A percentile compares a stretch with the other conserved stretches of the same genome.
Conservation (phyloP, 2,113 vertebrate genomes). For the Corydoras sp. region DNA sequence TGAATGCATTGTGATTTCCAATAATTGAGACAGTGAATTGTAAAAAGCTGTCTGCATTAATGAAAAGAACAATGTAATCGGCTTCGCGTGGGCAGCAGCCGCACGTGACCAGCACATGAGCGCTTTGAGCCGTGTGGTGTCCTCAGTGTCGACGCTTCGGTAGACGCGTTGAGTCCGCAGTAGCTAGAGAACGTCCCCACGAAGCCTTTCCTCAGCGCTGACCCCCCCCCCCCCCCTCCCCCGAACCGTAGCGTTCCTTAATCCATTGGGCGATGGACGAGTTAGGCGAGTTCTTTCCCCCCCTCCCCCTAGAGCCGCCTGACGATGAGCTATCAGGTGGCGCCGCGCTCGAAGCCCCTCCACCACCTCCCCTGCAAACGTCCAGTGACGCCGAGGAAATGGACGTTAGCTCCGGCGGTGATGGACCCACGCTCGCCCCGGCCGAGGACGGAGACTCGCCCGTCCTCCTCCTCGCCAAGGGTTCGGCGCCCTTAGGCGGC, state of each 20-base stretch:
- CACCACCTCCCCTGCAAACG: constrained; percentile 99
- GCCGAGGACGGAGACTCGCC: constrained; percentile 78
- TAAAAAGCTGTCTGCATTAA: constrained; percentile 99
- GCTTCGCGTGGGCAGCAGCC: constrained; percentile 95
- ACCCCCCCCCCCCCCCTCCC: too few relatives aligned
- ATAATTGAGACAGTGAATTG: constrained; percentile 99
- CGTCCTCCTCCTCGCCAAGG: constrained; percentile 81
- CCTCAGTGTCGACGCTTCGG: constrained; percentile 72
- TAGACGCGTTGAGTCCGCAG: constrained; percentile 5
- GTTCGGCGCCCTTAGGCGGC: constrained; percentile 80
- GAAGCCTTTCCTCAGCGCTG: not conserved
- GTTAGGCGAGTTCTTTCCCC: constrained; percentile 80
- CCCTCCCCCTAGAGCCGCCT: constrained; percentile 87
- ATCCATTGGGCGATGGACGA: constrained; percentile 77
- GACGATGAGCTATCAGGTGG: constrained; percentile 76
- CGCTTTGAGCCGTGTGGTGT: constrained; percentile 49
- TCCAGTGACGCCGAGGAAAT: constrained; percentile 99
- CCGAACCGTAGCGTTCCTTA: not conserved
- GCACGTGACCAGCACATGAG: constrained; percentile 60
- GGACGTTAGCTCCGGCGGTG: constrained; percentile 99
- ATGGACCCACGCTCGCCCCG: constrained; percentile 96
- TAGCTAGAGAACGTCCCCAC: not conserved
- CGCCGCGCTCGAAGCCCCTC: constrained; percentile 81
- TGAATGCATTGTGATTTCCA: constrained; percentile 99
- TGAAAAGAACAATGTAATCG: constrained; percentile 99